Base-by-base conservation (phyloP, 1,140 invertebrate species). In the Ceratina calcarata region DNA sequence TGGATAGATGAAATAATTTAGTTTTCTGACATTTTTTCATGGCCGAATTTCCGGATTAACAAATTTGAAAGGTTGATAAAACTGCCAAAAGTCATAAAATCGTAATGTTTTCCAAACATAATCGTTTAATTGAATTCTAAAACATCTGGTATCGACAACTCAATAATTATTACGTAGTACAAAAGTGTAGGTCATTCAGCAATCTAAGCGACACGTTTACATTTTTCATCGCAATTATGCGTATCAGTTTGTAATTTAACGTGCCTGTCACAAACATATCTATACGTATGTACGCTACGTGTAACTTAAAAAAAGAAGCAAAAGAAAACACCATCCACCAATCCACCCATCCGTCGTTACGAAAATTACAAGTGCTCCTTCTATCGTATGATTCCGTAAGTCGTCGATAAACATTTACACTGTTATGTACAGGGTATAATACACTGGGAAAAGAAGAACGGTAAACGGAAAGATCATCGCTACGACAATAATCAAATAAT, bases 361-460 rank as follows among this genome's bases (percentile, higher is more conserved):
- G 83, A 89, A 82, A 91, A 89, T 90, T 89, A 89, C 89, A 90
- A 90, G 83, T 87, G 84, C 69, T 86, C 85, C 53, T 85, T 67
- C 81, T 82, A 87, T 87, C 57, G 69, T 81, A 85, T 80, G 7
- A 57, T 57, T 57, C 55, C 55, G 78, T 82, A 82, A 84, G 72
- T 85, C 66, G 60, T 88, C 77, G 78, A 86, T 85, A 32, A 89
- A 87, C 90, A 91, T 91, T 89, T 90, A 90, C 87, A 90, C 60
- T 82, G 71, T 86, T 91, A 91, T 90, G 66, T 90, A 91, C 90
- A 91, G 76, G 83, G 69, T 89, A 89, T 88, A 78, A 83, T 89
- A 90, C 89, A 90, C 68, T 77, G 70, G 75, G 67, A 77, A 69
- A 71, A 72, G 70, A 77, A 82, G 76, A 78, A 77, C 55, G 22